phyloP scores from a whole-genome alignment of 2,888 invertebrate species.

The Cosmorhoe ocellata region DNA sequence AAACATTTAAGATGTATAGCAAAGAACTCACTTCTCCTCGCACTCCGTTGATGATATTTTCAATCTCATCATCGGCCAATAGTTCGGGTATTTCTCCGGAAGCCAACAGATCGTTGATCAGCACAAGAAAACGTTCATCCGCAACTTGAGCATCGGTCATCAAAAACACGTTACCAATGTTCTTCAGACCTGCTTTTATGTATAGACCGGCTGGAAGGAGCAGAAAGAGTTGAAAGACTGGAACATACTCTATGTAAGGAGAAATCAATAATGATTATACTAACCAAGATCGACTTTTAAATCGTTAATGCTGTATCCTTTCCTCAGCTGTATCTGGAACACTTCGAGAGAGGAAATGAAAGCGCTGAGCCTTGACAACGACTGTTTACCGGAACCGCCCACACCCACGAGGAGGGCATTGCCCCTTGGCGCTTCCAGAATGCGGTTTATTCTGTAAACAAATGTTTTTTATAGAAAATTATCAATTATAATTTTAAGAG shows the following conservation, averaged over 20 bases:
- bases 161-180: conserved; percentile 91
- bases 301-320: conserved; percentile 92
- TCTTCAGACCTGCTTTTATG: conserved; percentile 93
- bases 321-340: conserved; percentile 95
- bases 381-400: conserved; percentile 97
- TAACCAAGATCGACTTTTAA: conserved; percentile 86
- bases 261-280: not conserved
- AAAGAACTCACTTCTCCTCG: conserved; percentile 84
- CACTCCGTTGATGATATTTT: conserved; percentile 90
- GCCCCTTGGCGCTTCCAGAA: conserved; percentile 94
- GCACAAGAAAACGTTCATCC: conserved; percentile 94
- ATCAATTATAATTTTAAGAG: too few relatives aligned
- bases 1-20: not conserved
- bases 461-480: too few relatives aligned
- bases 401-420: conserved; percentile 96
- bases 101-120: conserved; percentile 96
- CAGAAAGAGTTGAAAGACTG: too few relatives aligned
- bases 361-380: conserved; percentile 92
- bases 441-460: conserved; percentile 89
- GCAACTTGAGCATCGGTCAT: conserved; percentile 98
- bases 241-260: too few relatives aligned
- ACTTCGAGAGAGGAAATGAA: conserved; percentile 96
- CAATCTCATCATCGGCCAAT: conserved; percentile 94
- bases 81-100: conserved; percentile 97
- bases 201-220: conserved; percentile 86